Evolutionary conservation across 2,797 vertebrate species (phyloP), one percentile per base, ranked within the genome.

Genomic region (Urophycis tenuis): DNA sequence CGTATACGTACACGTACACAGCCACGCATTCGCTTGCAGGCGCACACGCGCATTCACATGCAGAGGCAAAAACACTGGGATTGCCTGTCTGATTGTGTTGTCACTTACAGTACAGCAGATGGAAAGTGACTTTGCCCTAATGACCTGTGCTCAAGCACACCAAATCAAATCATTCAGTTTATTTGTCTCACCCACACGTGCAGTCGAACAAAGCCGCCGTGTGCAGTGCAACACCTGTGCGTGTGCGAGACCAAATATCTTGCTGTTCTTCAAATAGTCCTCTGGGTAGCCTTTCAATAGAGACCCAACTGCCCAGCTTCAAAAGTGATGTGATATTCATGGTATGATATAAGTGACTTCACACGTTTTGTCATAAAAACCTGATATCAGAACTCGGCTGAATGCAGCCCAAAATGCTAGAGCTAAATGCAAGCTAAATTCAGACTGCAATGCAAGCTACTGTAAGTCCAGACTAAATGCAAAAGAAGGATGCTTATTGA

Each of bases 41-140:
- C 77, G 77, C n/a, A n/a, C n/a, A n/a, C n/a, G n/a, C n/a, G n/a
- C 36, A 74, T 67, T 60, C 45, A 74, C 73, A 77, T 64, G 60
- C 49, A 67, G 79, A 53, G 79, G 36, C 36, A 39, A 78, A n/a
- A 74, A 33, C 74, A 34, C 75, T 33, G 30, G 35, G 15, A 33
- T 36, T 76, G 75, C 17, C 5, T 49, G 22, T 49, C 45, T 19
- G 45, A 49, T 49, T 49, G 45, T 1, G 4, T 49, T 49, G 45
- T 49, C 45, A 49, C 17, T 49, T 49, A 49, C 45, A 49, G 45
- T 19, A 22, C 45, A 49, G 45, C 45, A 49, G 45, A 49, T 49
- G 45, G 45, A 49, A 19, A 49, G 17, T 49, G 45, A 49, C 45
- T 49, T 22, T 5, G 15, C 17, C 45, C 45, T 49, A 49, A 49